phyloP scores from a whole-genome alignment of 23 tunicate species.

The Clavelina lepadiformis region DNA sequence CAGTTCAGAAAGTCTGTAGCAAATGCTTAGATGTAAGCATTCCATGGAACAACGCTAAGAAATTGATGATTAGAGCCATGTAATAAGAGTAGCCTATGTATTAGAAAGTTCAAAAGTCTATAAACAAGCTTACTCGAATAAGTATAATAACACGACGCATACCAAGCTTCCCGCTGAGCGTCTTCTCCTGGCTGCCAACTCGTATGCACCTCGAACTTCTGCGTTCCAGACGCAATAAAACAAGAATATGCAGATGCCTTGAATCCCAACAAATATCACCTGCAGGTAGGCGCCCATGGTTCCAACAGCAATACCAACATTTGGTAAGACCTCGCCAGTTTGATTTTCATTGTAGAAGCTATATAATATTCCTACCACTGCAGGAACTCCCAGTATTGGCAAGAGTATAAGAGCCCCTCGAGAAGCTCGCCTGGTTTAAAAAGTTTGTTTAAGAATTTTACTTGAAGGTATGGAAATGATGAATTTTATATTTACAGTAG shows the following conservation, averaged over 20 bases:
- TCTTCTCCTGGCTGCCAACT: conserved; percentile 33
- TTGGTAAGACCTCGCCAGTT: neutral
- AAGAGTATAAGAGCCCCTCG: conserved; percentile 63
- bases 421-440: conserved; percentile 29
- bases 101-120: too few relatives aligned
- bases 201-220: conserved; percentile 55
- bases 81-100: neutral
- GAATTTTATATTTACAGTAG: too few relatives aligned
- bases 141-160: neutral
- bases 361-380: conserved; percentile 48
- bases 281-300: conserved; percentile 58
- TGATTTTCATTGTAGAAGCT: conserved; percentile 30
- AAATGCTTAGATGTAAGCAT: neutral
- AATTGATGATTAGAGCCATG: neutral
- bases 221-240: conserved; percentile 74
- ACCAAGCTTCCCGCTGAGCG: conserved; percentile 60
- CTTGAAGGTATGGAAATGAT: too few relatives aligned
- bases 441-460: too few relatives aligned
- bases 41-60: neutral
- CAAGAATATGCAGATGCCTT: conserved; percentile 56
- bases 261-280: conserved; percentile 39
- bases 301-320: conserved; percentile 28
- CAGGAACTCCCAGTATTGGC: conserved; percentile 80
- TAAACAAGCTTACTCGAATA: neutral
- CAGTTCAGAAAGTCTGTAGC: neutral